Percentiles rank a stretch among this genome's conserved stretches.
Conservation (phyloP, 2,797 vertebrate species). For the Galaxias olidus region DNA sequence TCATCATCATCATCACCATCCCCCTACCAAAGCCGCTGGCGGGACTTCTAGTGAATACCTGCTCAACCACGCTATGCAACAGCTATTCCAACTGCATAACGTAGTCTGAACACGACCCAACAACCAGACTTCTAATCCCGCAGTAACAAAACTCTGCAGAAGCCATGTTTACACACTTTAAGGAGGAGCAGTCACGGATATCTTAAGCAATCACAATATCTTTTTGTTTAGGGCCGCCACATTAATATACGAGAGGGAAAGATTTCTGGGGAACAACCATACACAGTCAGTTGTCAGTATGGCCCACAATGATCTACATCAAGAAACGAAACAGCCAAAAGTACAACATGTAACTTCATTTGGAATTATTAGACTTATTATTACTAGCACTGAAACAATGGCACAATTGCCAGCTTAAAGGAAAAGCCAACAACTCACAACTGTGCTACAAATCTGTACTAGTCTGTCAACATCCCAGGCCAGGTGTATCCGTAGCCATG, state of each 20-base stretch:
- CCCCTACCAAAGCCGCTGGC: conserved; percentile 18
- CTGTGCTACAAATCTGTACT: not conserved
- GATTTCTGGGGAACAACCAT: too few relatives aligned
- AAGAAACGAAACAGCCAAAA: too few relatives aligned
- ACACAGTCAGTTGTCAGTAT: too few relatives aligned
- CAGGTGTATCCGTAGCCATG: conserved; percentile 35
- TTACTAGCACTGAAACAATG: conserved; percentile 10
- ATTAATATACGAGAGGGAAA: too few relatives aligned
- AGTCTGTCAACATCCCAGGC: conserved; percentile 27
- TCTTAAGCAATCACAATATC: too few relatives aligned
- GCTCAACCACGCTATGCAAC: conserved; percentile 14
- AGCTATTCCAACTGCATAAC: conserved; percentile 8
- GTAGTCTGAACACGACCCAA: conserved; percentile 15
- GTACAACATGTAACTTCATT: not conserved
- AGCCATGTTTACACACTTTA: not conserved
- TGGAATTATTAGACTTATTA: conserved; percentile 32
- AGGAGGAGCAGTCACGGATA: not conserved
- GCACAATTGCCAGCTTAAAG: not conserved
- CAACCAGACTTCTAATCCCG: not conserved
- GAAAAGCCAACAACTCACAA: conserved; percentile 8
- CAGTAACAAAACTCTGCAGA: not conserved
- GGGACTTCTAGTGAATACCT: conserved; percentile 4
- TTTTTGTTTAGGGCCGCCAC: too few relatives aligned
- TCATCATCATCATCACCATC: conserved; percentile 18
- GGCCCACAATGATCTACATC: too few relatives aligned